Evolutionary conservation across 2,888 invertebrate species (phyloP).

Genomic region (Drosophila sordidula): DNA sequence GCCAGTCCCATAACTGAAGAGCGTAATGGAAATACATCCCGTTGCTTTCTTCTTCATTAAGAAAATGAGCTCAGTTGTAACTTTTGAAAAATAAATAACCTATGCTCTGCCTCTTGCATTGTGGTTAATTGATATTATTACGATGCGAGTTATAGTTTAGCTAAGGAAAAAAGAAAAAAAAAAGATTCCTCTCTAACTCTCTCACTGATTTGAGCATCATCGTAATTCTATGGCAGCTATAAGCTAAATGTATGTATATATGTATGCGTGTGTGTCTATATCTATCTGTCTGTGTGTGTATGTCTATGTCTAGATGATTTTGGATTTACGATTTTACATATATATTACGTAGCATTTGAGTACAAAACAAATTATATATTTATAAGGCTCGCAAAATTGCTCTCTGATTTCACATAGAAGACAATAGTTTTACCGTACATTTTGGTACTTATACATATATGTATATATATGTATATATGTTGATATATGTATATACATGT

Average conservation of each 20-base stretch:
- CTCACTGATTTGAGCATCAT: slow-evolving; percentile 45
- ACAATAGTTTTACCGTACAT: slow-evolving; percentile 4
- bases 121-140: background rate
- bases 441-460: background rate
- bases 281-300: background rate
- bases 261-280: background rate
- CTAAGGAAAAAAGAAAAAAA: slow-evolving; percentile 4
- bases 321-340: slow-evolving; percentile 6
- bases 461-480: background rate
- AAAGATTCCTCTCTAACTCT: slow-evolving; percentile 10
- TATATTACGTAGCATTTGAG: background rate
- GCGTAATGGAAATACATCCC: slow-evolving; percentile 33
- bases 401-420: slow-evolving; percentile 21
- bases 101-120: background rate
- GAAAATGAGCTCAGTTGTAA: slow-evolving; percentile 23
- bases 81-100: slow-evolving; percentile 43
- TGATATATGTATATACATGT: slow-evolving; percentile 6
- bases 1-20: slow-evolving; percentile 20
- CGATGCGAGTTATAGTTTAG: slow-evolving; percentile 23
- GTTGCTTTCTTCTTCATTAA: background rate
- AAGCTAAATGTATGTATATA: slow-evolving; percentile 25
- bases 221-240: slow-evolving; percentile 57
- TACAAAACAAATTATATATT: slow-evolving; percentile 6
- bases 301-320: background rate
- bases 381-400: slow-evolving; percentile 30